A percentile compares a stretch with the other conserved stretches of the same genome.
These are phyloP conservation scores for Wiebesia pumilae DNA, from an alignment of 1,140 invertebrate species.

Conservation along the genomic window DNA sequence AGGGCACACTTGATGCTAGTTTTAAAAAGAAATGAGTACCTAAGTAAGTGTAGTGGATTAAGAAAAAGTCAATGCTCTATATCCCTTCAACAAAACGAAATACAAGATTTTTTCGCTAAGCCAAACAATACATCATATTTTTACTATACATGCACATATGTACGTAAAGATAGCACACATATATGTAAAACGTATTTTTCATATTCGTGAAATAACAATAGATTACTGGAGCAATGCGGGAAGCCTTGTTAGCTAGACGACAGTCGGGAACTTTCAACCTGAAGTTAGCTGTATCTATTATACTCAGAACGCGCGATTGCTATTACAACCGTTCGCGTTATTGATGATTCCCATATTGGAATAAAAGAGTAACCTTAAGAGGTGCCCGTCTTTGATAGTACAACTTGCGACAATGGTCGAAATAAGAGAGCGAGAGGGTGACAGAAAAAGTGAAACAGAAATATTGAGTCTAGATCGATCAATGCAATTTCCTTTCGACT, in stretches of 20 bases:
- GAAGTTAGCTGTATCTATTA: not conserved
- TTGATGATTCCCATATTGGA: slow-evolving; percentile 8
- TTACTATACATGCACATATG: not conserved
- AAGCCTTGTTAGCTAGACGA: slow-evolving; percentile 6
- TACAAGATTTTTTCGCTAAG: not conserved
- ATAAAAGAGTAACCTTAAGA: slow-evolving; percentile 9
- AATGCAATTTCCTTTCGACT: not conserved
- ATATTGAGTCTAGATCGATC: slow-evolving; percentile 3
- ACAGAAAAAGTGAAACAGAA: not conserved
- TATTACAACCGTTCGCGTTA: not conserved
- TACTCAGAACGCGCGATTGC: not conserved
- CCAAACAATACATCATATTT: slow-evolving; percentile 9
- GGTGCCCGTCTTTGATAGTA: not conserved
- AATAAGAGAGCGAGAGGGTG: not conserved
- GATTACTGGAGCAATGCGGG: not conserved
- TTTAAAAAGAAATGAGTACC: too few relatives aligned
- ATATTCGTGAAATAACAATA: slow-evolving; percentile 13
- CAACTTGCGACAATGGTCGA: not conserved
- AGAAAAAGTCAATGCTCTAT: not conserved
- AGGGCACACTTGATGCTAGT: too few relatives aligned
- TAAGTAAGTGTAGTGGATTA: not conserved
- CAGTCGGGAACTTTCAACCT: slow-evolving; percentile 15
- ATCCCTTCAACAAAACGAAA: not conserved
- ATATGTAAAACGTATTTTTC: not conserved
- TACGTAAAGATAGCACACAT: not conserved